Conservation (phyloP, 2,888 invertebrate species). For the Nomada hirtipes region DNA sequence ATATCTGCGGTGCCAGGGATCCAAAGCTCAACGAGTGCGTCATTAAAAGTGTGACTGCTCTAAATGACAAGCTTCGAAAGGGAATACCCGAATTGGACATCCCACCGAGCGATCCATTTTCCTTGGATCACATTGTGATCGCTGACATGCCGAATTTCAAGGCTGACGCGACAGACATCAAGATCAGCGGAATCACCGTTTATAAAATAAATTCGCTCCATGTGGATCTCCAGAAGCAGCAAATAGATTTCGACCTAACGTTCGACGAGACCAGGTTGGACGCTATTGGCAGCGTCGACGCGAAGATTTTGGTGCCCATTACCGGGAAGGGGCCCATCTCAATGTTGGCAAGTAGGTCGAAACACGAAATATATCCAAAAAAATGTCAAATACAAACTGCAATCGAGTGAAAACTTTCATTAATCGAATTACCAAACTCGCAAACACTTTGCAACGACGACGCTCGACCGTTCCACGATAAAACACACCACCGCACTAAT, state of each 20-base stretch:
- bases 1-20: conserved; percentile 76
- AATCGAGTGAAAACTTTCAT: too few relatives aligned
- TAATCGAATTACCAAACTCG: too few relatives aligned
- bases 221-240: conserved; percentile 65
- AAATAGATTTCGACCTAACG: conserved; percentile 52
- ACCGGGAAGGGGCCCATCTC: conserved; percentile 74
- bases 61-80: conserved; percentile 60
- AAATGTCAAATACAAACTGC: neutral
- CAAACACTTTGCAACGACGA: too few relatives aligned
- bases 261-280: conserved; percentile 67
- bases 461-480: too few relatives aligned
- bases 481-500: too few relatives aligned
- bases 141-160: conserved; percentile 71
- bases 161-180: conserved; percentile 71
- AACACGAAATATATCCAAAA: neutral
- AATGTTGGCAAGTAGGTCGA: conserved; percentile 70
- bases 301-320: conserved; percentile 77
- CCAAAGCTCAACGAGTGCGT: conserved; percentile 77
- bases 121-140: conserved; percentile 70
- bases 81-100: conserved; percentile 80
- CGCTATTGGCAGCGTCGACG: conserved; percentile 75
- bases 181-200: conserved; percentile 70
- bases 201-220: conserved; percentile 63
- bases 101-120: conserved; percentile 77
- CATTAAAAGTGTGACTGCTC: conserved; percentile 63